phyloP scores from a whole-genome alignment of 2,888 invertebrate genomes.

The Dasypogon diadema region DNA sequence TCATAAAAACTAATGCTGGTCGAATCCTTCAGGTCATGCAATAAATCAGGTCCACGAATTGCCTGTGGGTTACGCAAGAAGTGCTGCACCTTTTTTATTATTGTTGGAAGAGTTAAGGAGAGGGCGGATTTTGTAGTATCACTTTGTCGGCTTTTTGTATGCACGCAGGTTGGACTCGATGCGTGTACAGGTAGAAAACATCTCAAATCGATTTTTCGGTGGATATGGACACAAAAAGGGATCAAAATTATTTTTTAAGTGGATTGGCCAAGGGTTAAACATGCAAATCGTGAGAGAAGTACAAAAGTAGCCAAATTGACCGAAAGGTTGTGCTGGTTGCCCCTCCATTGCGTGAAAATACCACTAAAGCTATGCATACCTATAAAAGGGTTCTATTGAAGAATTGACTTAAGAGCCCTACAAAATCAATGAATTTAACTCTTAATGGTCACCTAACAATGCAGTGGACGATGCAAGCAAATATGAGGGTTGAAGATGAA shows the following conservation, averaged over 20 bases:
- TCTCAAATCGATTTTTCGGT: slow-evolving; percentile 46
- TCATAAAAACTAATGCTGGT: slow-evolving; percentile 41
- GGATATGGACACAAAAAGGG: slow-evolving; percentile 45
- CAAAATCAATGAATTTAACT: slow-evolving; percentile 1
- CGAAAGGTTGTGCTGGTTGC: not conserved
- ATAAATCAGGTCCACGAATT: slow-evolving; percentile 47
- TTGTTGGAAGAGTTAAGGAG: slow-evolving; percentile 42
- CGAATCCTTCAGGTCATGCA: slow-evolving; percentile 41
- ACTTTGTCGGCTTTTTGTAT: slow-evolving; percentile 48
- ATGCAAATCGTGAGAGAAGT: slow-evolving; percentile 43
- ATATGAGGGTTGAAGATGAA: slow-evolving; percentile 1
- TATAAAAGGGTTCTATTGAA: slow-evolving; percentile 17
- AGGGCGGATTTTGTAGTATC: slow-evolving; percentile 44
- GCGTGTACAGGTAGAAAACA: slow-evolving; percentile 40
- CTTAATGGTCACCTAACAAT: not conserved
- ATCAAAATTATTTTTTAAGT: slow-evolving; percentile 43
- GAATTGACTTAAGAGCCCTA: not conserved
- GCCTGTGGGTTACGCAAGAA: slow-evolving; percentile 49
- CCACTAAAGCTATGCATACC: not conserved
- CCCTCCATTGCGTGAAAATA: not conserved
- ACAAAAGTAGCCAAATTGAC: slow-evolving; percentile 46
- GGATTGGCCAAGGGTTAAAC: slow-evolving; percentile 48
- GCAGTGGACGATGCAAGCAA: not conserved
- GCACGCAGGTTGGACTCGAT: slow-evolving; percentile 40
- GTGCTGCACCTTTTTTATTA: slow-evolving; percentile 43